Conservation (phyloP, 2,113 vertebrate genomes). For the Tetrao urogallus region DNA sequence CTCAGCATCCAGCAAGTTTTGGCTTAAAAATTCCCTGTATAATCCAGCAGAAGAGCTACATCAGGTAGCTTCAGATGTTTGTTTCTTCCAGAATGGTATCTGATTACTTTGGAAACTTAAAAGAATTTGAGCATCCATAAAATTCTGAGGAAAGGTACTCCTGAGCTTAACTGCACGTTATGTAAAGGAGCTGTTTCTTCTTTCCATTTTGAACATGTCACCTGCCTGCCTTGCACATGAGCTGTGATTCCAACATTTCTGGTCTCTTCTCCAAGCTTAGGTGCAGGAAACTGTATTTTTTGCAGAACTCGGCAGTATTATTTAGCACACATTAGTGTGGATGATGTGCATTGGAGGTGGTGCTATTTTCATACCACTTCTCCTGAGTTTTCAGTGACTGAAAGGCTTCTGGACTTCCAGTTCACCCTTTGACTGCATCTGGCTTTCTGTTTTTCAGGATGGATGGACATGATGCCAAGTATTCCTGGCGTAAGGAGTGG, state of each 20-base stretch:
- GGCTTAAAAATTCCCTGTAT: neutral
- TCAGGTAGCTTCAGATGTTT: neutral
- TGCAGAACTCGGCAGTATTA: neutral
- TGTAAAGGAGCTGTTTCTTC: neutral
- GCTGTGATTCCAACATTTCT: neutral
- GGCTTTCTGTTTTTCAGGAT: neutral
- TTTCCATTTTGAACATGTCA: slow-evolving; percentile 14
- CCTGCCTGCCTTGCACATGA: neutral
- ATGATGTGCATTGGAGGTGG: neutral
- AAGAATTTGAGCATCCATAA: neutral
- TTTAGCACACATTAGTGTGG: neutral
- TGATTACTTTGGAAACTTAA: neutral
- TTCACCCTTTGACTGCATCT: neutral
- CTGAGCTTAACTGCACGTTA: neutral
- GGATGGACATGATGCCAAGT: neutral
- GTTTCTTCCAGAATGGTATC: neutral
- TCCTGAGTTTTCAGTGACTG: neutral
- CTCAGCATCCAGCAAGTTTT: neutral
- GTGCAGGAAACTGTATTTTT: neutral
- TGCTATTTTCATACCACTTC: neutral
- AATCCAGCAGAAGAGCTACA: neutral
- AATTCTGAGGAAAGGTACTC: neutral
- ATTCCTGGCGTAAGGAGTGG: neutral
- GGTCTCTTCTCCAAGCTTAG: slow-evolving; percentile 5
- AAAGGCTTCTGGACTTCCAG: neutral